Percentiles rank a stretch among this genome's conserved stretches.
These are phyloP conservation scores for Nestor notabilis DNA, from an alignment of 2,113 vertebrate genomes.

Conservation along the genomic window DNA sequence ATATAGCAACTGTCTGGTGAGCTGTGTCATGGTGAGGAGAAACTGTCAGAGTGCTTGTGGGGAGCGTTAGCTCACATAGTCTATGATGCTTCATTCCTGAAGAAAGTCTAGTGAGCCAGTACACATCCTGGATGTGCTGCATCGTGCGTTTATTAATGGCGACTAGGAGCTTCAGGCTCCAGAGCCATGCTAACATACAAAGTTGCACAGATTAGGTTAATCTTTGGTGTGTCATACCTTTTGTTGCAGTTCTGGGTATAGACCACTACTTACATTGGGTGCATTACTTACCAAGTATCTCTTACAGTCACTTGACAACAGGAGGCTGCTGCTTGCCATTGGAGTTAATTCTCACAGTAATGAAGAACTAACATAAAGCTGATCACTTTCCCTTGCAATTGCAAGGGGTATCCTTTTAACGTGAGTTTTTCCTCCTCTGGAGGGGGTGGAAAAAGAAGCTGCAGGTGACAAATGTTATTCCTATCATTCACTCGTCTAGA, in stretches of 20 bases:
- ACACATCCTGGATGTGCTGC: not conserved
- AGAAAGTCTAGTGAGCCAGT: not conserved
- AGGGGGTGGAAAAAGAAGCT: not conserved
- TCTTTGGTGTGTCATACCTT: not conserved
- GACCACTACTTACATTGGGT: not conserved
- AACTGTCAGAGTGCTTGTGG: not conserved
- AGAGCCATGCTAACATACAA: not conserved
- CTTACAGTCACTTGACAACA: not conserved
- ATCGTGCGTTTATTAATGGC: not conserved
- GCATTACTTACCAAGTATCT: not conserved
- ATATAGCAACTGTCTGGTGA: not conserved
- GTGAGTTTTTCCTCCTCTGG: not conserved
- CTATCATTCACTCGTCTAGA: not conserved
- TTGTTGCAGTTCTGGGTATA: not conserved
- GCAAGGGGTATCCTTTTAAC: not conserved
- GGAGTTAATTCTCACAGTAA: not conserved
- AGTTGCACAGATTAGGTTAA: not conserved
- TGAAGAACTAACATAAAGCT: not conserved
- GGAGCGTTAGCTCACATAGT: not conserved
- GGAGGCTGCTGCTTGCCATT: not conserved
- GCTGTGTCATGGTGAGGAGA: not conserved
- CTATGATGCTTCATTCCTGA: fast-evolving
- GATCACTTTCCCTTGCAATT: not conserved
- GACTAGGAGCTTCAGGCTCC: not conserved
- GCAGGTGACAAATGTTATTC: not conserved